Percentiles rank a stretch among this genome's conserved stretches.
These are phyloP conservation scores for Charanyca ferruginea DNA, from an alignment of 2,888 invertebrate species.

Conservation along the genomic window DNA sequence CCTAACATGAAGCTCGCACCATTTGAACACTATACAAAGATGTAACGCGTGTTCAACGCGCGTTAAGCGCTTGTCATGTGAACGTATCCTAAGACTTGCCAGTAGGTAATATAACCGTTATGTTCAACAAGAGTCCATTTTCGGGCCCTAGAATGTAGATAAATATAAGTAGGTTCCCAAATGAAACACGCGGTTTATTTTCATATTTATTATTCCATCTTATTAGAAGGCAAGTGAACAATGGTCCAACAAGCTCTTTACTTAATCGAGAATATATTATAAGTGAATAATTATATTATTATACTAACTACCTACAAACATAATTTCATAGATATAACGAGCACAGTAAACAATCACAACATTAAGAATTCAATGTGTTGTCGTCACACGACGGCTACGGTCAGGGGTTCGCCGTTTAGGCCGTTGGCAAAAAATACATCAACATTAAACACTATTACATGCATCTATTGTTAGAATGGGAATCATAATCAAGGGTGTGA, in stretches of 20 bases:
- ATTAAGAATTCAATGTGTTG: slow-evolving; percentile 72
- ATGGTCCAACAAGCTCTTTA: slow-evolving; percentile 88
- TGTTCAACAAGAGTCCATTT: too few species aligned
- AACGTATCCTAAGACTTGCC: too few species aligned
- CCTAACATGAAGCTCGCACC: too few species aligned
- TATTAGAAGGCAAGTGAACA: slow-evolving; percentile 87
- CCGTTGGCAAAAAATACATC: slow-evolving; percentile 60
- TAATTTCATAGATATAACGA: slow-evolving; percentile 79
- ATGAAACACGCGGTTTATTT: slow-evolving; percentile 41
- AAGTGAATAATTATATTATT: slow-evolving; percentile 81
- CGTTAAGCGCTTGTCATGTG: too few species aligned
- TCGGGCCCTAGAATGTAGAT: too few species aligned
- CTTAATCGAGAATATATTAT: slow-evolving; percentile 75
- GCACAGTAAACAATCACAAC: slow-evolving; percentile 84
- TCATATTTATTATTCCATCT: slow-evolving; percentile 63
- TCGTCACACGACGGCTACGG: slow-evolving; percentile 64
- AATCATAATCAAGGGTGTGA: slow-evolving; percentile 45
- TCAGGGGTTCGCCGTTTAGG: slow-evolving; percentile 67
- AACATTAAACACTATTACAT: slow-evolving; percentile 53
- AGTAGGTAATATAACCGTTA: too few species aligned
- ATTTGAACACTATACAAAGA: too few species aligned
- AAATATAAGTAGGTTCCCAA: slow-evolving; percentile 2
- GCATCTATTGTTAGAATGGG: slow-evolving; percentile 53
- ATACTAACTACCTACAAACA: slow-evolving; percentile 77
- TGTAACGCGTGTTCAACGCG: too few species aligned